Evolutionary conservation across 1,140 invertebrate genomes (phyloP).

Genomic region (Caerostris extrusa): DNA sequence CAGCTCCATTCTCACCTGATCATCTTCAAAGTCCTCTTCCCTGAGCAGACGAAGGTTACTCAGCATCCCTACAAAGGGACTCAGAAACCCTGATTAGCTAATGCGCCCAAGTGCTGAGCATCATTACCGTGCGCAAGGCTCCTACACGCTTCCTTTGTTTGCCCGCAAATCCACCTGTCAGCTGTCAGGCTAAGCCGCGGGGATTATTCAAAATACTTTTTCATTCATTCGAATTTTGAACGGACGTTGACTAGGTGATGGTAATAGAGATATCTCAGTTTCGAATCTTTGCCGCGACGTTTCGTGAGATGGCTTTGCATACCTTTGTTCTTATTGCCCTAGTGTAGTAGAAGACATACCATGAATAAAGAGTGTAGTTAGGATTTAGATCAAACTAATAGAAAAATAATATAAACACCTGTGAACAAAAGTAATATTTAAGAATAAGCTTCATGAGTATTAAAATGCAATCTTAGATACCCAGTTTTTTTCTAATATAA

Average conservation of each 20-base stretch:
- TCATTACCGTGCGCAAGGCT: neutral
- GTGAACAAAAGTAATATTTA: too few species aligned
- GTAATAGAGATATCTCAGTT: neutral
- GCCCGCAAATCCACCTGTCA: neutral
- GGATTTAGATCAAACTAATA: too few species aligned
- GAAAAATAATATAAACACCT: too few species aligned
- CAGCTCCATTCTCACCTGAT: neutral
- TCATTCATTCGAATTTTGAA: neutral
- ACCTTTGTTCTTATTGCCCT: too few species aligned
- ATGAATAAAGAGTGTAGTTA: too few species aligned
- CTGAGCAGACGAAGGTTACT: neutral
- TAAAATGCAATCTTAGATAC: too few species aligned
- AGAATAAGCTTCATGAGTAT: too few species aligned
- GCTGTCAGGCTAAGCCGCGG: neutral
- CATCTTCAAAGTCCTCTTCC: neutral
- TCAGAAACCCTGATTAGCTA: constrained; percentile 37
- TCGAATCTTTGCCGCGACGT: neutral
- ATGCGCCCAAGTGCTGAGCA: constrained; percentile 27
- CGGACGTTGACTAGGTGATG: neutral
- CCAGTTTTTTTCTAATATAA: too few species aligned
- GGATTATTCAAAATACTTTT: constrained; percentile 32
- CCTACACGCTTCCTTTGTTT: neutral
- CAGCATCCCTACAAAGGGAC: neutral
- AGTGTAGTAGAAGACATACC: too few species aligned
- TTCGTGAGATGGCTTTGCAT: too few species aligned